Evolutionary conservation across 2,797 vertebrate species (phyloP).

Genomic region (Diceros bicornis): DNA sequence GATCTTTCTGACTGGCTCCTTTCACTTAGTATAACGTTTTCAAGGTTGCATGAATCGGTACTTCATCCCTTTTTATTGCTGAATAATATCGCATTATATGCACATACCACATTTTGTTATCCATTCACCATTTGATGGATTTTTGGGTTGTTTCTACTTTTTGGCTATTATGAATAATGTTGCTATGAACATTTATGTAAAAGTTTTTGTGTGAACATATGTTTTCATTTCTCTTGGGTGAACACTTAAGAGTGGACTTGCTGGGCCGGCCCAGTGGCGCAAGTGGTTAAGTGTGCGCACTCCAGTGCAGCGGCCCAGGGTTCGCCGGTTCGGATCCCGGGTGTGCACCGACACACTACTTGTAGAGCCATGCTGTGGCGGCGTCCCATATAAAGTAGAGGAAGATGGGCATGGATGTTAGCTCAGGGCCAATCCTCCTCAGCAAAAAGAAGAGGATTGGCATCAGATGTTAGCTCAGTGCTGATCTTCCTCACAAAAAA

Average conservation of each 20-base stretch:
- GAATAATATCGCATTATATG: rapidly evolving
- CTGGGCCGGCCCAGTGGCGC: neutral
- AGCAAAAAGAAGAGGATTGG: no score
- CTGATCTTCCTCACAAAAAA: no score
- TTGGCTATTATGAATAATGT: neutral
- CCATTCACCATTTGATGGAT: rapidly evolving
- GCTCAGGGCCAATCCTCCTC: no score
- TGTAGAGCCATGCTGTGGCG: no score
- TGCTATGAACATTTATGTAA: neutral
- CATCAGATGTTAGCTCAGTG: no score
- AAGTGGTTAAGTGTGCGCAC: no score
- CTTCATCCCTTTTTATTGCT: neutral
- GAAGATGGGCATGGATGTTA: no score
- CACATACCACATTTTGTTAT: rapidly evolving
- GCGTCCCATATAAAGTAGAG: no score
- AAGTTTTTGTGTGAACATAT: rapidly evolving
- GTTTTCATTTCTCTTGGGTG: neutral
- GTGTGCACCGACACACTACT: no score
- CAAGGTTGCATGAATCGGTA: rapidly evolving
- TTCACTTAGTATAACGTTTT: neutral
- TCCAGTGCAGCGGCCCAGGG: no score
- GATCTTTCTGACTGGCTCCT: neutral
- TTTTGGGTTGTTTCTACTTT: neutral
- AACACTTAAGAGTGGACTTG: neutral
- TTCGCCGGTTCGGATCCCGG: no score